Percentiles rank a stretch among this genome's conserved stretches.
Evolutionary conservation across 2,888 invertebrate species (phyloP).

Genomic region (Noctua pronuba): DNA sequence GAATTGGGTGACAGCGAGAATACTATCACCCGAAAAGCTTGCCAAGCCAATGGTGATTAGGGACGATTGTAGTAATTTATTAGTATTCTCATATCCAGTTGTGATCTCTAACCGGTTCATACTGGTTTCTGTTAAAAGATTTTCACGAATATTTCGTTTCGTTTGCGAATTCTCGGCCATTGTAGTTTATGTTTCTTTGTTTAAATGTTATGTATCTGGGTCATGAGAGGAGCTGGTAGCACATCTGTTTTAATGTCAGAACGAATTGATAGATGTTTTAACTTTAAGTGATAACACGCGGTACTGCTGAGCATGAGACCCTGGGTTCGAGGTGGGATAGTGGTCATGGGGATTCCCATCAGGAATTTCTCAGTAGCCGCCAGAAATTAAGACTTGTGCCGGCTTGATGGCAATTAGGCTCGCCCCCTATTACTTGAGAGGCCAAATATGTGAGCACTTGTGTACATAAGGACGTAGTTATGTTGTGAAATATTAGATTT

Average conservation of each 20-base stretch:
- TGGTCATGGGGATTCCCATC: not conserved
- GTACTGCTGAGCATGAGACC: no score
- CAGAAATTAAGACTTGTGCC: not conserved
- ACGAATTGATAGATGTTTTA: not conserved
- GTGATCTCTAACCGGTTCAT: not conserved
- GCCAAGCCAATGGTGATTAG: constrained; percentile 23
- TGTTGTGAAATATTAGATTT: no score
- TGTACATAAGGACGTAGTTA: no score
- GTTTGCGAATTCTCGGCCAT: constrained; percentile 7
- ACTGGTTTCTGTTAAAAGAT: constrained; percentile 20
- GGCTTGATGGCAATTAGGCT: not conserved
- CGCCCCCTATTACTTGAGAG: no score
- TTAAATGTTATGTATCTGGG: not conserved
- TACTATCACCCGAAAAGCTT: constrained; percentile 4
- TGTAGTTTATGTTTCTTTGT: constrained; percentile 16
- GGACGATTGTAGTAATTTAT: constrained; percentile 33
- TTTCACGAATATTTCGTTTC: not conserved
- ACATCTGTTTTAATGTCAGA: not conserved
- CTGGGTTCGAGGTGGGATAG: not conserved
- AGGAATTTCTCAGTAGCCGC: not conserved
- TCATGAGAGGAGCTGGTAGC: not conserved
- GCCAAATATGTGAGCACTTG: no score
- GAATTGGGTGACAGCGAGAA: not conserved
- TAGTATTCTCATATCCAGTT: not conserved
- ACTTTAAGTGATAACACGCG: not conserved